Evolutionary conservation across 2,113 vertebrate species (phyloP).

Genomic region (Glaucidium brasilianum): DNA sequence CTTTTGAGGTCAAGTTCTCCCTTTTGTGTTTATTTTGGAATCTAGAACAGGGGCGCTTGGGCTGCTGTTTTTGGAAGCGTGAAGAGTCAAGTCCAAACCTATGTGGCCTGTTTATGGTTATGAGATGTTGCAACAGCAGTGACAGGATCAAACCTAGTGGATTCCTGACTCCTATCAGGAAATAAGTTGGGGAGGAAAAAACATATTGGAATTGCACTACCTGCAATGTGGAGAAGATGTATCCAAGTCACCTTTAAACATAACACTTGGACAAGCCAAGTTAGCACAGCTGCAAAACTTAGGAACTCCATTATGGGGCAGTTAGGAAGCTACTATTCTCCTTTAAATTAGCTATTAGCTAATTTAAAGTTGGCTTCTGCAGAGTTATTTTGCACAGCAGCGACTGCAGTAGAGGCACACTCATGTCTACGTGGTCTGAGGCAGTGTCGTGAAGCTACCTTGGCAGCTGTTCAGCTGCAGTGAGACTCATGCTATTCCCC

Average conservation of each 20-base stretch:
- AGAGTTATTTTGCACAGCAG: neutral
- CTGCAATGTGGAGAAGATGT: neutral
- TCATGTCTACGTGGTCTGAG: neutral
- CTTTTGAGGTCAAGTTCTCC: neutral
- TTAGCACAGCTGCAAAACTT: neutral
- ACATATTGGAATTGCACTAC: neutral
- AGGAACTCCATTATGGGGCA: neutral
- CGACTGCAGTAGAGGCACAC: neutral
- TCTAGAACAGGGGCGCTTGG: neutral
- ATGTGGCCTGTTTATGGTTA: neutral
- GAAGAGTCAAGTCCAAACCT: neutral
- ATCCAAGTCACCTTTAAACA: neutral
- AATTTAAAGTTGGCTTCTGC: neutral
- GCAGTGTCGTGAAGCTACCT: neutral
- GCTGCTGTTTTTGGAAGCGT: neutral
- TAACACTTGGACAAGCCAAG: fast-evolving
- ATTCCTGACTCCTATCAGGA: neutral
- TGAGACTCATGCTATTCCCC: neutral
- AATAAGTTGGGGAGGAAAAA: neutral
- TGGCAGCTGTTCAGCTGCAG: neutral
- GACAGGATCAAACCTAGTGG: neutral
- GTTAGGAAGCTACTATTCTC: neutral
- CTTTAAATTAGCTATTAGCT: neutral
- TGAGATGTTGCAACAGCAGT: neutral
- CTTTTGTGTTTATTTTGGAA: neutral